phyloP scores from a whole-genome alignment of 2,797 vertebrate genomes.

The Trematomus bernacchii region DNA sequence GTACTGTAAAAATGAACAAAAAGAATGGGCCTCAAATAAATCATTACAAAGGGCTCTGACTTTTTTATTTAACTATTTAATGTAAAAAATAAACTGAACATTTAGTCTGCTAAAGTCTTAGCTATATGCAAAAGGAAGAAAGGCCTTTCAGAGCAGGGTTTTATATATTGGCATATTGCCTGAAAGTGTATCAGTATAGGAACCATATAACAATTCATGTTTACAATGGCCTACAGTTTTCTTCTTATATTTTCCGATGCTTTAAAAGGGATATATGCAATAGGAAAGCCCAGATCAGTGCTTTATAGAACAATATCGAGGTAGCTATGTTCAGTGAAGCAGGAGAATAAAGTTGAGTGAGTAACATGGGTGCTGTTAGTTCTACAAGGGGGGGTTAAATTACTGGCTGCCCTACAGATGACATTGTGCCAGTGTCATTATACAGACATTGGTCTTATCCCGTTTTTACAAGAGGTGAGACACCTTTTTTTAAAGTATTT shows the following conservation, averaged over 20 bases:
- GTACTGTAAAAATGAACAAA: not conserved
- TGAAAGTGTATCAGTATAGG: not conserved
- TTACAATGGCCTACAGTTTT: not conserved
- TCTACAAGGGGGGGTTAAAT: constrained; percentile 12
- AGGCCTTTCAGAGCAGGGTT: not conserved
- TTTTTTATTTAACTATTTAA: not conserved
- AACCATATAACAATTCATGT: not conserved
- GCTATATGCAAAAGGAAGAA: not conserved
- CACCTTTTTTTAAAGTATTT: not conserved
- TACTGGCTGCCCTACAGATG: not conserved
- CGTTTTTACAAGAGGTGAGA: not conserved
- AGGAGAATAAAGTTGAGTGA: constrained; percentile 27
- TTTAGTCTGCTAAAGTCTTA: not conserved
- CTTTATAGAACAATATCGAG: constrained; percentile 1
- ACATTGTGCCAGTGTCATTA: constrained; percentile 17
- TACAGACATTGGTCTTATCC: constrained; percentile 4
- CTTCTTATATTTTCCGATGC: constrained; percentile 4
- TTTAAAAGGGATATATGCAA: constrained; percentile 10
- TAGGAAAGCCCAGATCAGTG: not conserved
- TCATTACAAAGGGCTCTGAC: not conserved
- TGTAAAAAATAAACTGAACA: constrained; percentile 32
- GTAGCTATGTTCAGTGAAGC: constrained; percentile 23
- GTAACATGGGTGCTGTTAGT: constrained; percentile 26
- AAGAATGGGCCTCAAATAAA: not conserved
- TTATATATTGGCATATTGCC: constrained; percentile 13